Conservation (phyloP, 1,140 invertebrate species). For the Rhyacophila brunnea region DNA sequence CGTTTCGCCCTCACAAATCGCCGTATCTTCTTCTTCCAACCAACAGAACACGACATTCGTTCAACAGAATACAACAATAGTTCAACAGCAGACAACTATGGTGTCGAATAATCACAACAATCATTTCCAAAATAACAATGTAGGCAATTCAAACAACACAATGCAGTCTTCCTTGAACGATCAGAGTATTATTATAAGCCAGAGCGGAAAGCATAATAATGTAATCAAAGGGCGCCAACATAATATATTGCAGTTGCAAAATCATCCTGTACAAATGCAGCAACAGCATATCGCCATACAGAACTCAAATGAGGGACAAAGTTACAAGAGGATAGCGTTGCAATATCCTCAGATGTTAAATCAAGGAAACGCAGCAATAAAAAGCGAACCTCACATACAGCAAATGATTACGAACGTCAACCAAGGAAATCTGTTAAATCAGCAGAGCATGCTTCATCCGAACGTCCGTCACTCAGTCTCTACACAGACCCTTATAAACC, state of each 20-base stretch:
- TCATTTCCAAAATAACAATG: conserved; percentile 32
- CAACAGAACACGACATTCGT: conserved; percentile 72
- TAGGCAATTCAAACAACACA: conserved; percentile 19
- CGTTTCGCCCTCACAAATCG: conserved; percentile 64
- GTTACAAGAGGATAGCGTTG: conserved; percentile 27
- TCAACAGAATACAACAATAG: conserved; percentile 69
- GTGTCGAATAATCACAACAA: conserved; percentile 68
- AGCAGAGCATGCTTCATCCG: conserved; percentile 37
- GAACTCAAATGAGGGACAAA: conserved; percentile 22
- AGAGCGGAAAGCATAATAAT: conserved; percentile 37
- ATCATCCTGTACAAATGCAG: conserved; percentile 26
- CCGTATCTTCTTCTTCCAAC: conserved; percentile 58
- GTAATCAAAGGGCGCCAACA: conserved; percentile 20
- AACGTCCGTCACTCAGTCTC: conserved; percentile 66
- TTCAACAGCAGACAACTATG: conserved; percentile 63
- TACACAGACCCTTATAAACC: conserved; percentile 68
- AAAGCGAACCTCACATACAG: conserved; percentile 25
- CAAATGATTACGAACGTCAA: conserved; percentile 40
- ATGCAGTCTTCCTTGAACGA: conserved; percentile 54
- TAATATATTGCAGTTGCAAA: conserved; percentile 31
- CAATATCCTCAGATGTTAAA: conserved; percentile 31
- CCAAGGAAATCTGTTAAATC: conserved; percentile 41
- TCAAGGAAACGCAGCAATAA: conserved; percentile 25
- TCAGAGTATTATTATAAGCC: conserved; percentile 40
- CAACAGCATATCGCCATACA: conserved; percentile 31